Conservation (phyloP, 2,113 vertebrate species). For the Sitta europaea region DNA sequence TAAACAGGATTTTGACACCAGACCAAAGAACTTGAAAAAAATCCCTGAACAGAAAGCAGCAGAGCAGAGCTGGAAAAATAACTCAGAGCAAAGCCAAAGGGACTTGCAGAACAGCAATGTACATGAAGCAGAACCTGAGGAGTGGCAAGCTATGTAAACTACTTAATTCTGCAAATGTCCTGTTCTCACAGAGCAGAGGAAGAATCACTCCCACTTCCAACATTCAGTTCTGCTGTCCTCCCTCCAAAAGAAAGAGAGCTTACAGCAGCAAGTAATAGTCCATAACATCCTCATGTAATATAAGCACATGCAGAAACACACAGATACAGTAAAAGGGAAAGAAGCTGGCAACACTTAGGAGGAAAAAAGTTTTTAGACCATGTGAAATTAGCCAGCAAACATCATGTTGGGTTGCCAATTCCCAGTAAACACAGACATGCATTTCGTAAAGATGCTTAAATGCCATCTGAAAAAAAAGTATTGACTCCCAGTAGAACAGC, state of each 20-base stretch:
- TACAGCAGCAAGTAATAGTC: neutral
- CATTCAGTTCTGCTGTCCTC: neutral
- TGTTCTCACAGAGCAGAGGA: neutral
- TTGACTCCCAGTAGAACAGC: neutral
- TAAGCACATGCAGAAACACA: neutral
- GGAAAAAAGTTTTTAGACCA: neutral
- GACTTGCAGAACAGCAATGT: neutral
- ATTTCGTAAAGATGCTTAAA: neutral
- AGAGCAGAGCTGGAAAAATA: neutral
- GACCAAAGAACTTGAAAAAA: neutral
- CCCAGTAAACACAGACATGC: neutral
- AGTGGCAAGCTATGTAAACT: neutral
- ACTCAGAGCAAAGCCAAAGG: neutral
- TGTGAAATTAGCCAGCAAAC: neutral
- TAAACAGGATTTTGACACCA: neutral
- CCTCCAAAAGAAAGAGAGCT: neutral
- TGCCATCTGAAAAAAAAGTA: neutral
- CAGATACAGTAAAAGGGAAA: neutral
- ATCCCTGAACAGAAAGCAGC: neutral
- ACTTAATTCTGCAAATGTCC: neutral
- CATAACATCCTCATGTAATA: neutral
- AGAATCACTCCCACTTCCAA: neutral
- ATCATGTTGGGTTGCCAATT: neutral
- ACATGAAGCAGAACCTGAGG: neutral
- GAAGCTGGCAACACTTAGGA: neutral